Evolutionary conservation across 2,113 vertebrate species (phyloP).

Genomic region (Hoplias malabaricus): DNA sequence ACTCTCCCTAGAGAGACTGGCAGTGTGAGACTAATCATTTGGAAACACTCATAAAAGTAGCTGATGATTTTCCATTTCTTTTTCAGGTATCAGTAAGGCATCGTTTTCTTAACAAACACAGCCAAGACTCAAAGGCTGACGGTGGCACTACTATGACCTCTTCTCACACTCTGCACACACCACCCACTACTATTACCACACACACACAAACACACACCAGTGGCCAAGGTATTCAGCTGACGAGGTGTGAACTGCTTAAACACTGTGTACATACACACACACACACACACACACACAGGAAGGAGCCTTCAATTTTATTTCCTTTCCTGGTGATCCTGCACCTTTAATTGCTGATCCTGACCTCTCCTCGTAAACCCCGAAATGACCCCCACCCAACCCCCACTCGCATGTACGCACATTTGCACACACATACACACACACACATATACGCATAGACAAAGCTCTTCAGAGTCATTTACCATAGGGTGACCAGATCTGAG

Average conservation of each 20-base stretch:
- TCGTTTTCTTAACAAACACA: too few species aligned
- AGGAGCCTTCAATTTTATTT: conserved; percentile 43
- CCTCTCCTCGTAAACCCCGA: conserved; percentile 2
- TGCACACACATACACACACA: conserved; percentile 4
- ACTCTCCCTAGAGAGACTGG: too few species aligned
- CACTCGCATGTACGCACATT: too few species aligned
- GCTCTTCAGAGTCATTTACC: too few species aligned
- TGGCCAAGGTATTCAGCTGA: conserved; percentile 14
- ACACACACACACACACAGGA: conserved; percentile 36
- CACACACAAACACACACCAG: conserved; percentile 11
- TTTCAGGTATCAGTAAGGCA: too few species aligned
- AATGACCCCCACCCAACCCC: neutral
- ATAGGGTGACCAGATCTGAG: too few species aligned
- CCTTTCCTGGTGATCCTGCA: conserved; percentile 28
- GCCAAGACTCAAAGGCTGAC: neutral
- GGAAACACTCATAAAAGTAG: too few species aligned
- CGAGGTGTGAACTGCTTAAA: conserved; percentile 25
- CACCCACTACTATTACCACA: neutral
- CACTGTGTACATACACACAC: neutral
- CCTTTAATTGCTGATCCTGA: conserved; percentile 34
- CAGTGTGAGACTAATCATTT: too few species aligned
- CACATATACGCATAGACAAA: neutral
- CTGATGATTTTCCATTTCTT: too few species aligned
- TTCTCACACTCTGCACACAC: neutral
- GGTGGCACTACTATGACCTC: neutral